Evolutionary conservation across 2,888 invertebrate species (phyloP).

Genomic region (Podabrus alpinus): DNA sequence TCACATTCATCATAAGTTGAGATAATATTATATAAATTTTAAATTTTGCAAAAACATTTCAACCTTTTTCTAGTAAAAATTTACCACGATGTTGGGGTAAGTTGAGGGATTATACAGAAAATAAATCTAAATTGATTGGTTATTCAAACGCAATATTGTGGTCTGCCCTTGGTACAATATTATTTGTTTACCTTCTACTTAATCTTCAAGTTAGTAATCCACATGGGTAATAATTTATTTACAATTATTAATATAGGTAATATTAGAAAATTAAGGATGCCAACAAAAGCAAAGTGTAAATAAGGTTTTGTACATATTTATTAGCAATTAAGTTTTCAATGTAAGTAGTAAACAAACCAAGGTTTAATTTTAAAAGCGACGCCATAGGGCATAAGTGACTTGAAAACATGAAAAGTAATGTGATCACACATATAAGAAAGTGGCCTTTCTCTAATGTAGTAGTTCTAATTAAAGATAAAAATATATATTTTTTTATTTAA

Average conservation of each 20-base stretch:
- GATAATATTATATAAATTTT: background rate
- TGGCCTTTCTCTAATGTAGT: background rate
- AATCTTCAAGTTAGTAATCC: background rate
- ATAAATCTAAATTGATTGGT: too few species aligned
- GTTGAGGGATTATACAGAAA: too few species aligned
- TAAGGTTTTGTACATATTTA: background rate
- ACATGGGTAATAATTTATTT: background rate
- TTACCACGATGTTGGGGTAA: too few species aligned
- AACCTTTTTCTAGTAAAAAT: too few species aligned
- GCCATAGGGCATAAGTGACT: conserved; percentile 1
- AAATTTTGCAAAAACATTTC: too few species aligned
- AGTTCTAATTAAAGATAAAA: background rate
- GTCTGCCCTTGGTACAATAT: too few species aligned
- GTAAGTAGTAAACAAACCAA: background rate
- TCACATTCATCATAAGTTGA: background rate
- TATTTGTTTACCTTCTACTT: background rate
- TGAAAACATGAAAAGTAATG: conserved; percentile 1
- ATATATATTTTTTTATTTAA: background rate
- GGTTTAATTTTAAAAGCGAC: background rate
- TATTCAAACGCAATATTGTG: too few species aligned
- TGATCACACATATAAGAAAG: background rate
- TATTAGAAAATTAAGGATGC: background rate
- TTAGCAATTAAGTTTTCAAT: background rate
- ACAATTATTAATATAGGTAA: background rate
- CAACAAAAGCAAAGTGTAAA: background rate